Base-by-base conservation (phyloP, 2,888 invertebrate species). In the Octodonta nipae region DNA sequence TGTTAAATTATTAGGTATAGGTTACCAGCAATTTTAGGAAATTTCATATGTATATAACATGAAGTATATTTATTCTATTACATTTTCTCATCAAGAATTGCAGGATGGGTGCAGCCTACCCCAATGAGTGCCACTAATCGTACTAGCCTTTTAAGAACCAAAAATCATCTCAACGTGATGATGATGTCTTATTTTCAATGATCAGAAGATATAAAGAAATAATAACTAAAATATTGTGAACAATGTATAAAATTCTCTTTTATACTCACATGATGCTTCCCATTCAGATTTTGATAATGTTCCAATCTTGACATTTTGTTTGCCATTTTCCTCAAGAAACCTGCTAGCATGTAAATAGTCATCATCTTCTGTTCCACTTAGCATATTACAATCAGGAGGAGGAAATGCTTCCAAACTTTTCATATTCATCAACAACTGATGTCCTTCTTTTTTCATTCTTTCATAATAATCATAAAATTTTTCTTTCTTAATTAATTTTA, bases 271-370 rank as follows among this genome's bases (percentile, higher is more conserved):
- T 42, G 80, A 75, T 38, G 84, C 89, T 64, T 93, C 91, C 93
- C 93, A 93, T 63, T 93, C 92, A 26, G 81, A 73, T 47, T 73
- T 70, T 7, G 89, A 86, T 48, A 93, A 68, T 2, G 93, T 92
- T 7, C 92, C 91, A 44, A 85, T 63, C 33, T 57, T 57, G 12
- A 55, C 49, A 36, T 56, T 59, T 1, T 35, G 37, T 26, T 61
- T 49, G 38, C 63, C 55, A 42, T 61, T 47, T 5, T 49, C 46
- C 45, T 65, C 65, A 50, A 70, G 61, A 53, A 68, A 74, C 28
- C 70, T 63, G 37, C 71, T 66, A 3, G 80, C 83, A 65, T 87
- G 83, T 26, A 64, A 61, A 65, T 86, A 92, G 50, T 88, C 81
- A 6, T 67, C 65, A 10, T 63, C 51, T 30, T 67, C 66, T 14